Conservation (phyloP, 2,888 invertebrate genomes). For the Neuroscelio doddi region DNA sequence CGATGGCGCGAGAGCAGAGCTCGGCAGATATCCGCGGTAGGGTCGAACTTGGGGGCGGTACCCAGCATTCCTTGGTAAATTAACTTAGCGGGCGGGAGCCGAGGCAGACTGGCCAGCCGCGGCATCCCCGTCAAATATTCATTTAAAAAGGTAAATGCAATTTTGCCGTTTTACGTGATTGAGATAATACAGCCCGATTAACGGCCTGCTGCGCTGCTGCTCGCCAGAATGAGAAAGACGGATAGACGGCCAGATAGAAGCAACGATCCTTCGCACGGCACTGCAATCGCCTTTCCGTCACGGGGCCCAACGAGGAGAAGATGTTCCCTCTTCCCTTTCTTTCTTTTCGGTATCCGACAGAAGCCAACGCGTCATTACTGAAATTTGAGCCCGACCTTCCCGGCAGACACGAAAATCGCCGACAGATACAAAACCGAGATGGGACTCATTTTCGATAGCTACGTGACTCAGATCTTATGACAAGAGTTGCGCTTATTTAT, state of each 20-base stretch:
- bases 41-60: slow-evolving; percentile 69
- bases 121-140: slow-evolving; percentile 70
- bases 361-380: slow-evolving; percentile 68
- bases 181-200: slow-evolving; percentile 72
- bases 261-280: slow-evolving; percentile 30
- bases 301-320: slow-evolving; percentile 5
- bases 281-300: slow-evolving; percentile 34
- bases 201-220: slow-evolving; percentile 55
- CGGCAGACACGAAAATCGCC: too few species aligned
- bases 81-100: slow-evolving; percentile 71
- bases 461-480: background rate
- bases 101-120: slow-evolving; percentile 69
- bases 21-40: slow-evolving; percentile 46
- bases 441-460: slow-evolving; percentile 19
- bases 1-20: slow-evolving; percentile 39
- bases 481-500: slow-evolving; percentile 3
- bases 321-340: slow-evolving; percentile 17
- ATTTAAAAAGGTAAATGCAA: slow-evolving; percentile 73
- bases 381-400: slow-evolving; percentile 62
- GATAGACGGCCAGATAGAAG: slow-evolving; percentile 31
- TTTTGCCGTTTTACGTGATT: slow-evolving; percentile 72
- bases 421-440: slow-evolving; percentile 23
- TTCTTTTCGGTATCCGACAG: slow-evolving; percentile 50
- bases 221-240: slow-evolving; percentile 40
- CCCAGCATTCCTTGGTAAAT: slow-evolving; percentile 71